These are phyloP conservation scores for Gallinago stenura DNA, from an alignment of 2,797 vertebrate species.

Conservation along the genomic window DNA sequence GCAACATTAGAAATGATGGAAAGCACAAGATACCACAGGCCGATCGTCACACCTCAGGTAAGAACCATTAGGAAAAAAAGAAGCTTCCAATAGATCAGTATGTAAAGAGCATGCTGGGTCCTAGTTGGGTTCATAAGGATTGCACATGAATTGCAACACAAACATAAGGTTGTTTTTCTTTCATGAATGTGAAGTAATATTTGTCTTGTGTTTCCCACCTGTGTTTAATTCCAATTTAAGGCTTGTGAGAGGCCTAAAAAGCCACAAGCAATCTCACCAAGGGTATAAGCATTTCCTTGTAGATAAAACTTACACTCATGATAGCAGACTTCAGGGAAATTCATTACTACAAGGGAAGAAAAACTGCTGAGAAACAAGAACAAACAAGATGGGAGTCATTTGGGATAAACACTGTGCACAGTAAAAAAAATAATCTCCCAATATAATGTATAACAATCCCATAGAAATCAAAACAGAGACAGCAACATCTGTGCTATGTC, in stretches of 20 bases:
- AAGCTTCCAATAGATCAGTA: neutral
- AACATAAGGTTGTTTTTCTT: neutral
- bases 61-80: neutral
- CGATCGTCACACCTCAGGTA: neutral
- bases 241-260: neutral
- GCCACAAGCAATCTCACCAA: neutral
- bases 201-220: neutral
- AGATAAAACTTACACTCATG: neutral
- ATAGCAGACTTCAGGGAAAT: neutral
- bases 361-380: constrained; percentile 25
- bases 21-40: neutral
- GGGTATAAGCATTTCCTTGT: neutral
- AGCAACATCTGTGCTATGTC: neutral
- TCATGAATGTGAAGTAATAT: neutral
- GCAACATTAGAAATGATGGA: neutral
- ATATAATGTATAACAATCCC: neutral
- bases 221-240: neutral
- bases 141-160: neutral
- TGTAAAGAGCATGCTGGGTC: neutral
- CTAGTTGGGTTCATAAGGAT: neutral
- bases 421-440: neutral
- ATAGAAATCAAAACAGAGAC: neutral
- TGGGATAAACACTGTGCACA: neutral
- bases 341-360: neutral
- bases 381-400: neutral